Conservation (phyloP, 2,797 vertebrate genomes). For the Aulostomus chinensis region DNA sequence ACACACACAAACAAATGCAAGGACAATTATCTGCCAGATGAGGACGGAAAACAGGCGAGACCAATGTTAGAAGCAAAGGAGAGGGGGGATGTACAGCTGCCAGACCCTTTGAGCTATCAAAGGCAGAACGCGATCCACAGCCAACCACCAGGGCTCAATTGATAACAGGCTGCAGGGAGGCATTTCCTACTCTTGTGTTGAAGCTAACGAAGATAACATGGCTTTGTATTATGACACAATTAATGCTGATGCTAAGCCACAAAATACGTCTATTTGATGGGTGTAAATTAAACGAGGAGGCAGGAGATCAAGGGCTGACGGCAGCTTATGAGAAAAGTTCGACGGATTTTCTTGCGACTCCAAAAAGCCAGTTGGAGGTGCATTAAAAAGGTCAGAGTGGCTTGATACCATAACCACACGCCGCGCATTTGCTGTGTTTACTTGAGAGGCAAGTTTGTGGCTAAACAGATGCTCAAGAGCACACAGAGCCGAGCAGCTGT, state of each 20-base stretch:
- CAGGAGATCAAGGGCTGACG: background rate
- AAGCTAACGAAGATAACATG: constrained; percentile 12
- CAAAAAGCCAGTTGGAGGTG: constrained; percentile 10
- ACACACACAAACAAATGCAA: constrained; percentile 47
- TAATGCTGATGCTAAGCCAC: constrained; percentile 12
- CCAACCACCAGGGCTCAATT: constrained; percentile 55
- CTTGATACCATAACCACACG: constrained; percentile 25
- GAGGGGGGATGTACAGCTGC: constrained; percentile 40
- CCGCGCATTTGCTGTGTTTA: constrained; percentile 49
- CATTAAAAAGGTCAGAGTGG: constrained; percentile 10
- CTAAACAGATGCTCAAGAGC: constrained; percentile 27
- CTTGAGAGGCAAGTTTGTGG: constrained; percentile 25
- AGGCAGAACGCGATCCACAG: constrained; percentile 54
- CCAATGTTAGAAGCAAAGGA: constrained; percentile 44
- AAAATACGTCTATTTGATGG: constrained; percentile 4
- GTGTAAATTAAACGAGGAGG: constrained; percentile 3
- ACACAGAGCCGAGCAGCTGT: constrained; percentile 57
- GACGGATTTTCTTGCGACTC: no score
- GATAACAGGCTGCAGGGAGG: constrained; percentile 61
- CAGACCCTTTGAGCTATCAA: constrained; percentile 63
- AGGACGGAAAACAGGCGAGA: constrained; percentile 64
- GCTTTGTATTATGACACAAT: constrained; percentile 20
- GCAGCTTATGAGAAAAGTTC: no score
- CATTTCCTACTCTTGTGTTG: constrained; percentile 43
- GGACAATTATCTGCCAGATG: constrained; percentile 74